Percentiles rank a stretch among this genome's conserved stretches.
Conservation (phyloP, 2,113 vertebrate genomes). For the Ornithorhynchus anatinus region DNA sequence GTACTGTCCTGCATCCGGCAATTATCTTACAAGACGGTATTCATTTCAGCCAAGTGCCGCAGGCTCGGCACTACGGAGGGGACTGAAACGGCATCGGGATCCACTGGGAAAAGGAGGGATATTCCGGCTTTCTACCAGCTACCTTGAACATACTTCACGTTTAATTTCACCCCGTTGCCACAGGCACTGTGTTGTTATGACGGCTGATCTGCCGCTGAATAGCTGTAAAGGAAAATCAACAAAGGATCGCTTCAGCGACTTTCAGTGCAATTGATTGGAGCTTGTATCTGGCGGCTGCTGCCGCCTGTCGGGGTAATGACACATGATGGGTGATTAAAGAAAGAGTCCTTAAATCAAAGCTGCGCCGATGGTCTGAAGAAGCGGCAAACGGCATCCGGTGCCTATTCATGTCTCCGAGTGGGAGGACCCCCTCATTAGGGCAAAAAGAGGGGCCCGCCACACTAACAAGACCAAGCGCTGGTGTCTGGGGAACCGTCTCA, state of each 20-base stretch:
- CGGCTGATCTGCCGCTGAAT: conserved; percentile 48
- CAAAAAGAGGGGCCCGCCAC: conserved; percentile 6
- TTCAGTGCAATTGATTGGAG: conserved; percentile 39
- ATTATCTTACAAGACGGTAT: conserved; percentile 32
- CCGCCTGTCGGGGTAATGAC: conserved; percentile 61
- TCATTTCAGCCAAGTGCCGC: conserved; percentile 2
- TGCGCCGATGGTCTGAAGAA: conserved; percentile 36
- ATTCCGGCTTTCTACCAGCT: conserved; percentile 50
- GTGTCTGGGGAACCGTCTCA: neutral
- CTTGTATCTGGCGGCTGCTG: conserved; percentile 52
- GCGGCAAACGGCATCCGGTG: conserved; percentile 38
- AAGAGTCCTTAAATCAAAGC: conserved; percentile 63
- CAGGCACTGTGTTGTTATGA: conserved; percentile 42
- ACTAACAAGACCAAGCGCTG: conserved; percentile 18
- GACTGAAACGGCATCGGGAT: neutral
- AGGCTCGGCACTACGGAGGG: conserved; percentile 1
- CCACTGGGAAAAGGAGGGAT: conserved; percentile 25
- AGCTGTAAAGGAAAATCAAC: conserved; percentile 63
- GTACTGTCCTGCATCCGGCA: conserved; percentile 34
- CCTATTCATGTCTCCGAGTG: conserved; percentile 13
- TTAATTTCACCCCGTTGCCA: conserved; percentile 54
- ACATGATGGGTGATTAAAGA: conserved; percentile 67
- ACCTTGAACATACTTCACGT: conserved; percentile 62
- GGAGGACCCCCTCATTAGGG: conserved; percentile 50
- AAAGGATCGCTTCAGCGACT: conserved; percentile 50